Percentiles rank a stretch among this genome's conserved stretches.
Conservation (phyloP, 2,888 invertebrate species). For the Embidobia sp. region DNA sequence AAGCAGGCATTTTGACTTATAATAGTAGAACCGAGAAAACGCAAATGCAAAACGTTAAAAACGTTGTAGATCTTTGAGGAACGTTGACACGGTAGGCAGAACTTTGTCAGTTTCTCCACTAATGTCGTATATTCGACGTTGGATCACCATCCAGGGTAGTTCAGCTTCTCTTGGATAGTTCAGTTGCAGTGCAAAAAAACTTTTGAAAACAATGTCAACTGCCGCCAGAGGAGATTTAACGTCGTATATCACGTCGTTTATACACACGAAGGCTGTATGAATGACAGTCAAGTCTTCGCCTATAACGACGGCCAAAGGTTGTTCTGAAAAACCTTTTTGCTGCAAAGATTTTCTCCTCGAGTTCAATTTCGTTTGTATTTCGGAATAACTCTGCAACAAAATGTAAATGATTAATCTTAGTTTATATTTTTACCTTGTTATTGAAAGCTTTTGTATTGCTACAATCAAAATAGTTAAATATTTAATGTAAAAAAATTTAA, state of each 20-base stretch:
- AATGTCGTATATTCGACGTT: slow-evolving; percentile 46
- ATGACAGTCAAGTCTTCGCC: slow-evolving; percentile 34
- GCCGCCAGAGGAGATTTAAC: slow-evolving; percentile 30
- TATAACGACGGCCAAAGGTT: slow-evolving; percentile 52
- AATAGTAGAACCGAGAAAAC: no score
- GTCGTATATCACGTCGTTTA: slow-evolving; percentile 41
- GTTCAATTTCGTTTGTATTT: slow-evolving; percentile 1
- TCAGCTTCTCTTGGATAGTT: slow-evolving; percentile 51
- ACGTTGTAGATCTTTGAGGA: slow-evolving; percentile 41
- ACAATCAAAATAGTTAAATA: neutral
- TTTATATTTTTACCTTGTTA: neutral
- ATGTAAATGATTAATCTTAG: neutral
- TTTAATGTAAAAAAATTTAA: neutral
- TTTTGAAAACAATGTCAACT: slow-evolving; percentile 52
- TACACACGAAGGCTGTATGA: slow-evolving; percentile 40
- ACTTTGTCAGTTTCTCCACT: slow-evolving; percentile 22
- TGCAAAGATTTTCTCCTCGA: neutral
- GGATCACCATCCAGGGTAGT: slow-evolving; percentile 52
- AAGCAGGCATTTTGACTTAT: slow-evolving; percentile 2
- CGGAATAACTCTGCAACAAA: slow-evolving; percentile 15
- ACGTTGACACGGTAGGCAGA: slow-evolving; percentile 31
- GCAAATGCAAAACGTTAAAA: no score
- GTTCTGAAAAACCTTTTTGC: slow-evolving; percentile 25
- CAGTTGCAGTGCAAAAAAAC: slow-evolving; percentile 53
- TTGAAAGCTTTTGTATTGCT: no score